phyloP scores from a whole-genome alignment of 2,888 invertebrate genomes.

The Neria commutata region DNA sequence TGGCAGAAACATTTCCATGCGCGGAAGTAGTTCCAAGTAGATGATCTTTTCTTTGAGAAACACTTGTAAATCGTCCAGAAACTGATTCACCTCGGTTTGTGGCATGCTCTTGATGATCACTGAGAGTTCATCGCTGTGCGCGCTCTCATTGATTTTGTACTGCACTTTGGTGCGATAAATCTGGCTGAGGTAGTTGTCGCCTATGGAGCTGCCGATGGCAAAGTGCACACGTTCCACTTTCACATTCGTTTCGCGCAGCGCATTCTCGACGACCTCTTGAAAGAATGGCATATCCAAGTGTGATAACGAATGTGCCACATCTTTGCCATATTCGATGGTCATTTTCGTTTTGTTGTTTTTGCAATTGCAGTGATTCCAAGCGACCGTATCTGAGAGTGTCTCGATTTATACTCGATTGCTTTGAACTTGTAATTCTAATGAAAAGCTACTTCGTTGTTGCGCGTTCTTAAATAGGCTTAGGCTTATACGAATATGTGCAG shows the following conservation, averaged over 20 bases:
- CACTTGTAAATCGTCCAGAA: conserved; percentile 58
- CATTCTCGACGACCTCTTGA: conserved; percentile 46
- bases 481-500: too few relatives aligned
- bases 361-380: too few relatives aligned
- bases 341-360: neutral
- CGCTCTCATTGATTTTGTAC: conserved; percentile 25
- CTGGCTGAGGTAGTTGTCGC: conserved; percentile 56
- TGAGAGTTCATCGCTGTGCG: conserved; percentile 11
- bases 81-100: conserved; percentile 33
- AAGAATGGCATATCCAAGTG: conserved; percentile 47
- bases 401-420: too few relatives aligned
- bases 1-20: conserved; percentile 58
- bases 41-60: conserved; percentile 62
- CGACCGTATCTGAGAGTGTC: too few relatives aligned
- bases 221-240: conserved; percentile 35
- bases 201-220: conserved; percentile 44
- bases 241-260: conserved; percentile 37
- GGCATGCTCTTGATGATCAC: conserved; percentile 45
- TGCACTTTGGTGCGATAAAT: conserved; percentile 48
- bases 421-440: neutral
- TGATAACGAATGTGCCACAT: conserved; percentile 34
- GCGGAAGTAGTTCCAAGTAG: conserved; percentile 56
- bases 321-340: conserved; percentile 40
- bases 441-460: neutral
- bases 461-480: neutral